A percentile compares a stretch with the other conserved stretches of the same genome.
Evolutionary conservation across 23 tunicate species (phyloP).

Genomic region (Trididemnum miniatum): DNA sequence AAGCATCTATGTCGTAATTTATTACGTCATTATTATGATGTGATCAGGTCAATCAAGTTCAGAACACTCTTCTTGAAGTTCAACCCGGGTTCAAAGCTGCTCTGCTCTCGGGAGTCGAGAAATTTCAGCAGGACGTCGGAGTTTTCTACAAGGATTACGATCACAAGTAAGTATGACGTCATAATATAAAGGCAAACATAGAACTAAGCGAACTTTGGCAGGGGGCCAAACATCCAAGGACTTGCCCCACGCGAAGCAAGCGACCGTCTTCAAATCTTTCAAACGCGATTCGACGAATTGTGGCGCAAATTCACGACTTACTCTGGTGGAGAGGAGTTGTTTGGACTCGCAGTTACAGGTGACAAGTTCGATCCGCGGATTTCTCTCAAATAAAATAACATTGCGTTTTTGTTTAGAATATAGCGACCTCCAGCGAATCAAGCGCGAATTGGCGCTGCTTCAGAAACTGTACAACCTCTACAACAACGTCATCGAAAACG

Average conservation of each 20-base stretch:
- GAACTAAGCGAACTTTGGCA: too few species aligned
- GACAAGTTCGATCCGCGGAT: too few species aligned
- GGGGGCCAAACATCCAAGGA: slow-evolving; percentile 82
- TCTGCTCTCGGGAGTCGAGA: slow-evolving; percentile 69
- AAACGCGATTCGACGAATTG: slow-evolving; percentile 80
- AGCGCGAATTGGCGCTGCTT: slow-evolving; percentile 63
- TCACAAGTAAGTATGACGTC: slow-evolving; percentile 56
- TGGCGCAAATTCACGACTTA: slow-evolving; percentile 83
- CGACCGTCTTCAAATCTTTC: slow-evolving; percentile 78
- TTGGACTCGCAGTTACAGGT: slow-evolving; percentile 86
- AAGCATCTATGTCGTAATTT: too few species aligned
- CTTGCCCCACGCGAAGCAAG: slow-evolving; percentile 82
- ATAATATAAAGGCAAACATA: too few species aligned
- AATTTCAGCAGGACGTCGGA: slow-evolving; percentile 66
- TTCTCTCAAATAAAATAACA: too few species aligned
- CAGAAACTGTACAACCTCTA: slow-evolving; percentile 87
- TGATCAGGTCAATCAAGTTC: slow-evolving; percentile 66
- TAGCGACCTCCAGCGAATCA: slow-evolving; percentile 74
- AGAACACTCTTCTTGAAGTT: slow-evolving; percentile 69
- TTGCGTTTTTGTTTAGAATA: slow-evolving; percentile 44
- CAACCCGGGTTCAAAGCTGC: slow-evolving; percentile 76
- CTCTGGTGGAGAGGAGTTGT: slow-evolving; percentile 89
- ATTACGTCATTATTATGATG: too few species aligned
- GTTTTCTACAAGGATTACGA: slow-evolving; percentile 82
- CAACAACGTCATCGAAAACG: slow-evolving; percentile 72